These are phyloP conservation scores for Sinocyclocheilus rhinocerous DNA, from an alignment of 2,113 vertebrate species.

Conservation along the genomic window DNA sequence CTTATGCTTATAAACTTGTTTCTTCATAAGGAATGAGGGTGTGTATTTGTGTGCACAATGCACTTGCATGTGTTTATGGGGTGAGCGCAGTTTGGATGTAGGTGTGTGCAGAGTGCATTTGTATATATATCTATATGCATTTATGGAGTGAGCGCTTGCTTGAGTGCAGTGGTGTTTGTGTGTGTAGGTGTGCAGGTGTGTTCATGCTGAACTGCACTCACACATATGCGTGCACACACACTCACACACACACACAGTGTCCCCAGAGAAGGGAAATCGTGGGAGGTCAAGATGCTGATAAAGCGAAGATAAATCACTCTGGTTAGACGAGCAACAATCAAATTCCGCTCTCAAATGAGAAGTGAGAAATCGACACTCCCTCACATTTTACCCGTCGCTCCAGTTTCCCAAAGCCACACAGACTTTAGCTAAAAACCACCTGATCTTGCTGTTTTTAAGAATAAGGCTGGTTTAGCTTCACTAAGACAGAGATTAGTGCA, in stretches of 20 bases:
- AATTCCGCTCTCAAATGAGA: slow-evolving; percentile 15
- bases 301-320: slow-evolving; percentile 38
- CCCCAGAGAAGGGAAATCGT: slow-evolving; percentile 45
- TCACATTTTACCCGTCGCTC: slow-evolving; percentile 1
- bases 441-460: neutral
- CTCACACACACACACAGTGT: neutral
- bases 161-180: neutral
- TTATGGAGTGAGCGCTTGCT: neutral
- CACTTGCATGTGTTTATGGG: neutral
- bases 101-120: slow-evolving; percentile 13
- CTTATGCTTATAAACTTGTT: too few species aligned
- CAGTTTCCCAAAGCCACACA: neutral
- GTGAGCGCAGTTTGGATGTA: neutral
- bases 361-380: slow-evolving; percentile 19
- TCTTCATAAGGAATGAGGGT: neutral
- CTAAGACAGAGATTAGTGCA: neutral
- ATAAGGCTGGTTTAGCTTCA: neutral
- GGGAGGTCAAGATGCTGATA: slow-evolving; percentile 54
- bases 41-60: neutral
- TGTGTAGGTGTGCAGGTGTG: slow-evolving; percentile 22
- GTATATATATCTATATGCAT: neutral
- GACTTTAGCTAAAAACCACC: neutral
- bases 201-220: slow-evolving; percentile 8
- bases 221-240: neutral
- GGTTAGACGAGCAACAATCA: slow-evolving; percentile 31